Base-by-base conservation (phyloP, 2,888 invertebrate genomes). In the Aquatica leii region DNA sequence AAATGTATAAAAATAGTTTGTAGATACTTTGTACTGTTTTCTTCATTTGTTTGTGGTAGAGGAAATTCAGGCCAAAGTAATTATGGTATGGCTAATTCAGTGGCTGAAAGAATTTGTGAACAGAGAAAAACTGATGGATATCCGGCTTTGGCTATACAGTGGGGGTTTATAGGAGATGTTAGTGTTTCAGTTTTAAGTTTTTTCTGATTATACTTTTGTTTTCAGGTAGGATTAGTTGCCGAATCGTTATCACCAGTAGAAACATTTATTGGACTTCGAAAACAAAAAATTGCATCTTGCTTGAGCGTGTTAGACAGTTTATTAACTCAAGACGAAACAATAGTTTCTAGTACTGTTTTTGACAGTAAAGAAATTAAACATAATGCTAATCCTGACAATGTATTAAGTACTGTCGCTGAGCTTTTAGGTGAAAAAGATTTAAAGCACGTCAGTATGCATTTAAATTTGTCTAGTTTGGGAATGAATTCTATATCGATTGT, bases 401-500 rank as follows among this genome's bases (percentile, higher is more conserved):
- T n/a, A n/a, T n/a, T n/a, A n/a, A n/a, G n/a, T n/a, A n/a, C n/a
- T n/a, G n/a, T n/a, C n/a, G n/a, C n/a, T n/a, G n/a, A n/a, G n/a
- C n/a, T n/a, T n/a, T n/a, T n/a, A 86, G 87, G 87, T 69, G 84
- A 90, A 67, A 85, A 87, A 72, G 90, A 90, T 74, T 79, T 88
- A 76, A 92, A 90, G 80, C 86, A 86, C 0, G 86, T 89, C 0
- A 90, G 91, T 40, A 85, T 87, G 66, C 88, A 89, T 74, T 86
- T 89, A 0, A 88, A 90, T 0, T 83, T 98, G 1, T 93, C 94
- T 1, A 97, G 98, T 78, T 84, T 98, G 67, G 98, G 98, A 34
- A 93, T 98, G 90, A 97, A 98, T 83, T 97, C 97, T 1, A 89
- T 98, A 84, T 97, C 96, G 94, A 95, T 94, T 0, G 94, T 97